A percentile compares a stretch with the other conserved stretches of the same genome.
Evolutionary conservation across 2,113 vertebrate species (phyloP).

Genomic region (Alethe castanea): DNA sequence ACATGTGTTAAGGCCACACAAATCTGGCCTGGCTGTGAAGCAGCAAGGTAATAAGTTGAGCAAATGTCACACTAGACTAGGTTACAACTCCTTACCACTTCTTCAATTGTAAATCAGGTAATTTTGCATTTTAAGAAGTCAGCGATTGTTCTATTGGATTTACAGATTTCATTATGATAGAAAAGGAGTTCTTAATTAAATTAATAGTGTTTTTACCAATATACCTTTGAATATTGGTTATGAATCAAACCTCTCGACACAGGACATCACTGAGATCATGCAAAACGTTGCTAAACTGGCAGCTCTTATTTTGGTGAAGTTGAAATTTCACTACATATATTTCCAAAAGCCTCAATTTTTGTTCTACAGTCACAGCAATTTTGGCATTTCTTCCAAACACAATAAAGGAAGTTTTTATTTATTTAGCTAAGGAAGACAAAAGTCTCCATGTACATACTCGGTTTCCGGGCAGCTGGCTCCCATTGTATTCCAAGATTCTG

Average conservation of each 20-base stretch:
- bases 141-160: not conserved
- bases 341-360: not conserved
- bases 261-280: not conserved
- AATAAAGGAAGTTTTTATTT: not conserved
- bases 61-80: not conserved
- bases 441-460: constrained; percentile 78
- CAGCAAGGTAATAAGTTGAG: not conserved
- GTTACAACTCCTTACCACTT: not conserved
- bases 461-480: constrained; percentile 88
- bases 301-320: not conserved
- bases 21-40: not conserved
- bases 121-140: not conserved
- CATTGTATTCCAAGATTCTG: constrained; percentile 97
- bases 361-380: not conserved
- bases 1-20: not conserved
- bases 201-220: not conserved
- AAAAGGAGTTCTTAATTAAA: not conserved
- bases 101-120: not conserved
- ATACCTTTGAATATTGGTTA: not conserved
- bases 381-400: not conserved
- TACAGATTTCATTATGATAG: not conserved
- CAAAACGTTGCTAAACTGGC: not conserved
- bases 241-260: not conserved
- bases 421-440: not conserved
- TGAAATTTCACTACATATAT: not conserved